These are phyloP conservation scores for Eretmochelys imbricata DNA, from an alignment of 2,113 vertebrate genomes.

Conservation along the genomic window DNA sequence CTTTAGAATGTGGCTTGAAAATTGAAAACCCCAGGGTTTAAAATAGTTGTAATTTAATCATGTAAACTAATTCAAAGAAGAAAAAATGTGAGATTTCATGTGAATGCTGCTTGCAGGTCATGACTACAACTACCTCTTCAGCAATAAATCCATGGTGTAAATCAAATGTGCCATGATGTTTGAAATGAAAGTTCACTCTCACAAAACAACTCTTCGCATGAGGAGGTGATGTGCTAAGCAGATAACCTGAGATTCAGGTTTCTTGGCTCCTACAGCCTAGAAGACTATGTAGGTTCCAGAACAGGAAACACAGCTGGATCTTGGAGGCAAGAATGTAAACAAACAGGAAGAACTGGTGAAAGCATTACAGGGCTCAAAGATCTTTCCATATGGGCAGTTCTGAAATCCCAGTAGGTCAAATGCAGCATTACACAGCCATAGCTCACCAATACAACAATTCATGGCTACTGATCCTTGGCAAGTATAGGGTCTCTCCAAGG, in stretches of 20 bases:
- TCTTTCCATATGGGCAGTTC: neutral
- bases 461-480: neutral
- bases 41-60: neutral
- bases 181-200: neutral
- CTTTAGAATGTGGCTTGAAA: constrained; percentile 2
- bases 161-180: neutral
- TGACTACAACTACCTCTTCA: neutral
- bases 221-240: neutral
- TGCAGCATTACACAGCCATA: neutral
- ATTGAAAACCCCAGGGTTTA: neutral
- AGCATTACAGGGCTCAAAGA: neutral
- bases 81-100: constrained; percentile 2
- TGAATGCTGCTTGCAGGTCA: neutral
- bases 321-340: neutral
- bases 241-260: neutral
- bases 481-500: neutral
- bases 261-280: neutral
- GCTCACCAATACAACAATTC: neutral
- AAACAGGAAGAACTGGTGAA: neutral
- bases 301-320: neutral
- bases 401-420: neutral
- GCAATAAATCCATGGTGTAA: neutral
- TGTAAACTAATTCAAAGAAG: neutral
- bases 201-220: neutral
- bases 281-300: neutral